phyloP scores from a whole-genome alignment of 2,888 invertebrate species.

The Eilema sororculum region DNA sequence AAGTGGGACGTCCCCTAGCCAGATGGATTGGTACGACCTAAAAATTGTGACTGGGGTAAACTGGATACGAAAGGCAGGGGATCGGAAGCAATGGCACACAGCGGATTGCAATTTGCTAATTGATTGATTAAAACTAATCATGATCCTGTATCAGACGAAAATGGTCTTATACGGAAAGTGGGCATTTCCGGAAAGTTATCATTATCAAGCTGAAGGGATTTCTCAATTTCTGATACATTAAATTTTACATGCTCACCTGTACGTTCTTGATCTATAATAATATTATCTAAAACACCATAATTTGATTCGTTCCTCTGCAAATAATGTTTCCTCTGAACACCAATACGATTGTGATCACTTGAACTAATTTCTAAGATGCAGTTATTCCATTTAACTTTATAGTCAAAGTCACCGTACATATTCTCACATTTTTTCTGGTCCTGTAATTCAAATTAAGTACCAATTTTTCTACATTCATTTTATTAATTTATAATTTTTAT shows the following conservation, averaged over 20 bases:
- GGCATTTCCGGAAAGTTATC: too few species aligned
- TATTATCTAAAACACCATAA: constrained; percentile 12
- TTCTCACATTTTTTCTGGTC: constrained; percentile 20
- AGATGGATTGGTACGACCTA: too few species aligned
- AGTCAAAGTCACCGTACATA: constrained; percentile 55
- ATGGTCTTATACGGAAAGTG: too few species aligned
- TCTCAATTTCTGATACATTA: background rate
- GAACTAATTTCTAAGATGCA: constrained; percentile 62
- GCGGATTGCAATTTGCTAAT: too few species aligned
- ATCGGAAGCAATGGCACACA: too few species aligned
- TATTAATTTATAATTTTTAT: background rate
- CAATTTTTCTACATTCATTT: background rate
- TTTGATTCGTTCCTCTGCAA: constrained; percentile 6
- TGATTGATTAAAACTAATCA: background rate
- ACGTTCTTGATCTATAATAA: constrained; percentile 7
- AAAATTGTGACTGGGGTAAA: too few species aligned
- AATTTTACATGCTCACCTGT: background rate
- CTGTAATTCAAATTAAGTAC: background rate
- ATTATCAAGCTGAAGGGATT: too few species aligned
- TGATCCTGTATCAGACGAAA: background rate
- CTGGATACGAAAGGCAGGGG: too few species aligned
- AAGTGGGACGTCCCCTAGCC: too few species aligned
- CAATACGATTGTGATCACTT: constrained; percentile 20
- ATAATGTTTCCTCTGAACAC: constrained; percentile 52
- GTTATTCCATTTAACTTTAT: constrained; percentile 57